These are phyloP conservation scores for Diaperis boleti DNA, from an alignment of 2,888 invertebrate genomes.

Conservation along the genomic window DNA sequence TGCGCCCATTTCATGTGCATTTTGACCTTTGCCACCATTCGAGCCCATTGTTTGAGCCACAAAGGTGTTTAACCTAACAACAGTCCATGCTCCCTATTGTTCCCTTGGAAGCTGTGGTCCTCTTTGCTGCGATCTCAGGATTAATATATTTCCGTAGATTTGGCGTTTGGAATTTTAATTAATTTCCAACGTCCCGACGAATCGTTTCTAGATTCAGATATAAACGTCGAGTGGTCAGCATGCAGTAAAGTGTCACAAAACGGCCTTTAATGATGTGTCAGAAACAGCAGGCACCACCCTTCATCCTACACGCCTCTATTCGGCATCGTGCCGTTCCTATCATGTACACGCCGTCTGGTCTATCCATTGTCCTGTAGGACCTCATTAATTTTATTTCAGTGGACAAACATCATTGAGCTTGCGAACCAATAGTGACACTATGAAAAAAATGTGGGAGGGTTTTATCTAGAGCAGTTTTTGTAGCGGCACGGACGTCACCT, in stretches of 20 bases:
- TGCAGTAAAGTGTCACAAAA: conserved; percentile 45
- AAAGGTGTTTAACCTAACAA: background rate
- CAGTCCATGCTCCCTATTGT: background rate
- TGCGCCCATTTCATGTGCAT: background rate
- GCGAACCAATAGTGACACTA: conserved; percentile 43
- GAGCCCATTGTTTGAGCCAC: no score
- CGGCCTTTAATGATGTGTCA: conserved; percentile 46
- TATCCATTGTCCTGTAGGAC: conserved; percentile 47
- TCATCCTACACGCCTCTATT: conserved; percentile 39
- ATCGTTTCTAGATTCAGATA: conserved; percentile 32
- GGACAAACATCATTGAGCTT: conserved; percentile 47
- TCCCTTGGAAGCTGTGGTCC: background rate
- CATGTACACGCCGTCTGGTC: conserved; percentile 46
- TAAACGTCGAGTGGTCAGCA: conserved; percentile 38
- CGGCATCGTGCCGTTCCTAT: conserved; percentile 41
- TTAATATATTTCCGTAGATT: conserved; percentile 9
- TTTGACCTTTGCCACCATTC: background rate
- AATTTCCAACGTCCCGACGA: conserved; percentile 11
- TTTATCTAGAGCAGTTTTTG: background rate
- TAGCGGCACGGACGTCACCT: conserved; percentile 1
- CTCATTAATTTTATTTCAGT: conserved; percentile 48
- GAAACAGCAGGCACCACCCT: conserved; percentile 41
- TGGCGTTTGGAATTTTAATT: conserved; percentile 29
- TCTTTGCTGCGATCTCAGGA: background rate
- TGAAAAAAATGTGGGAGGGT: conserved; percentile 41